Evolutionary conservation across 1,140 invertebrate species (phyloP), one percentile per base, ranked within the genome.

Genomic region (Marisa cornuarietis): DNA sequence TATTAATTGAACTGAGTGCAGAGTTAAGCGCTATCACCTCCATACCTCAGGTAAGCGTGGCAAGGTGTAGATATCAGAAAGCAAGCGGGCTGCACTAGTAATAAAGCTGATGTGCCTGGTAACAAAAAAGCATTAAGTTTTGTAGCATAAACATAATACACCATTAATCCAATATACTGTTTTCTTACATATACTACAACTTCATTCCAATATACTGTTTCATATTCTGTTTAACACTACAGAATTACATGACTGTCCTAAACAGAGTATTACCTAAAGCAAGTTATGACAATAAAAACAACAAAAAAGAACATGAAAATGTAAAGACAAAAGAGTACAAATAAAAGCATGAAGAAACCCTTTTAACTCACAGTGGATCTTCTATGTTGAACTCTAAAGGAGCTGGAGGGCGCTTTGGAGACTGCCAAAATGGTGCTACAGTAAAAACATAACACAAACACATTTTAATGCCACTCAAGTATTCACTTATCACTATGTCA

Each of bases 381-480:
- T 79, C 49, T 4, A 72, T 4, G 80, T 88, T 82, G 83, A 91
- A 91, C 49, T 83, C 79, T 42, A 90, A 31, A 58, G 90, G 90
- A 8, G 69, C 82, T 71, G 90, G 90, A 61, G 88, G 86, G 77
- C 89, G 78, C 80, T 88, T 90, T 31, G 90, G 90, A 49, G 89
- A 87, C 72, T 90, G 87, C 90, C 88, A 91, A 85, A 91, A 91
- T 54, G 85, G 78, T 73, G 78, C 88, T 89, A 81, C 49, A 84
- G 83, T 22, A 16, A 78, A 49, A 26, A 63, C 49, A 72, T 22
- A 66, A 71, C 31, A 42, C 31, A 42, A 42, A 1, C 31, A 42
- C 9, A 58, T 58, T 26, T 69, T 3, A 49, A 71, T 42, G 31
- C 31, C 31, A 42, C 6, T 42, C 5, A 71, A 76, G 68, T 20